These are phyloP conservation scores for Apis cerana DNA, from an alignment of 1,140 invertebrate species.

Conservation along the genomic window DNA sequence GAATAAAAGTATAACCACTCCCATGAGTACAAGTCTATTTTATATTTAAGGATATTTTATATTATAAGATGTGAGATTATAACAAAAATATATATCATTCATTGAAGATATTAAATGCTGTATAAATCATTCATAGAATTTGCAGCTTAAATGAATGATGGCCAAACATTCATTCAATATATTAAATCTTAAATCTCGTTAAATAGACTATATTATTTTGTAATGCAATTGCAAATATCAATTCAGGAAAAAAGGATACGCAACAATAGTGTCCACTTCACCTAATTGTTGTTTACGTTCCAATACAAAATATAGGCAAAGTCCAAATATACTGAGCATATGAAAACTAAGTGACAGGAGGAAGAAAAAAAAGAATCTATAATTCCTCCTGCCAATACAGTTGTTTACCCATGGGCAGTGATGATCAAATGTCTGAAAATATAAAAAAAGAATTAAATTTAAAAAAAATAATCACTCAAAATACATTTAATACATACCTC, in stretches of 20 bases:
- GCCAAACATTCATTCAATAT: too few relatives aligned
- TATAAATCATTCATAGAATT: too few relatives aligned
- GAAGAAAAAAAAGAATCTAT: constrained; percentile 99
- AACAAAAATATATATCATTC: not conserved
- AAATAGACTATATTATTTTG: not conserved
- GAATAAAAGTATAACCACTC: constrained; percentile 93
- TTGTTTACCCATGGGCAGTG: constrained; percentile 99
- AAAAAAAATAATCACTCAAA: not conserved
- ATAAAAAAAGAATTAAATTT: constrained; percentile 55
- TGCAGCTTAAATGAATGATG: too few relatives aligned
- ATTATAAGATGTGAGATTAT: constrained; percentile 15
- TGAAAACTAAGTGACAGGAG: constrained; percentile 97
- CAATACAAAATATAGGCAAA: constrained; percentile 95
- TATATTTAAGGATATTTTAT: constrained; percentile 78
- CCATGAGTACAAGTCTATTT: constrained; percentile 94
- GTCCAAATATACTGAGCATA: constrained; percentile 97
- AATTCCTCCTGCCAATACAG: constrained; percentile 99
- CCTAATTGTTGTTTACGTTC: constrained; percentile 91
- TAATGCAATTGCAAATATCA: not conserved
- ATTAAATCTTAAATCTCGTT: not conserved
- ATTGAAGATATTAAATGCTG: too few relatives aligned
- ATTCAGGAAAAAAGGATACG: constrained; percentile 89
- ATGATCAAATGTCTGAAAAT: constrained; percentile 98
- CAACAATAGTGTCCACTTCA: constrained; percentile 91
- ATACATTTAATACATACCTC: constrained; percentile 86